Base-by-base conservation (phyloP, 2,113 vertebrate genomes). In the Gasterosteus nipponicus region DNA sequence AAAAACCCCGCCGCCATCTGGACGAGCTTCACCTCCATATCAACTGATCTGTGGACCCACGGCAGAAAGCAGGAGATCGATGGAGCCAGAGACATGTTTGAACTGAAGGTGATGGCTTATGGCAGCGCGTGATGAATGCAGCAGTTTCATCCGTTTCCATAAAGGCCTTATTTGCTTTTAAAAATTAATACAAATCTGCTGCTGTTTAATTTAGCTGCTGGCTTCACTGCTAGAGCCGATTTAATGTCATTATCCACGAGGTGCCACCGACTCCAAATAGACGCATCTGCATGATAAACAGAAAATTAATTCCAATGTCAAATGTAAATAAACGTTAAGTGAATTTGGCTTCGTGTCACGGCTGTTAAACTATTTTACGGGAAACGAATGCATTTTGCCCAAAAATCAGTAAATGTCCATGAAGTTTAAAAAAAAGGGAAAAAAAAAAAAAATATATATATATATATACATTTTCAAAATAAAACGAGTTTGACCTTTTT, bases 21-120 rank as follows among this genome's bases (percentile, higher is more conserved):
- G 75, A 61, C 39, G 12, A 42, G 26, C 44, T 60, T 56, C 42
- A 57, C 81, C 63, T 86, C 82, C 86, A 79, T 86, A 73, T 91
- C 92, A 77, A 77, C 38, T 90, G 78, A 76, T 75, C 89, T 91
- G 90, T 94, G 94, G 94, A 92, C 90, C 80, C 75, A 2, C 53
- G 29, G 16, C 29, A 6, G 11, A 35, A 29, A 29, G 1, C 6
- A 54, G 14, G 31, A 22, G 3, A 41, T 6, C 31, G 60, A 26
- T 49, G 29, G 10, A 63, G n/a, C 22, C 19, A 5, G 4, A 59
- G 11, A 6, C 5, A 15, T 56, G 29, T 19, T 10, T 33, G 26
- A 60, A 10, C 10, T 42, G 10, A 5, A 38, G 53, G 19, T 22
- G 4, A 15, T 38, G 8, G 3, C 5, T 7, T 57, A 6, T 19